Percentiles rank a stretch among this genome's conserved stretches.
phyloP scores from a whole-genome alignment of 2,888 invertebrate species.

The Chrysomela aeneicollis region DNA sequence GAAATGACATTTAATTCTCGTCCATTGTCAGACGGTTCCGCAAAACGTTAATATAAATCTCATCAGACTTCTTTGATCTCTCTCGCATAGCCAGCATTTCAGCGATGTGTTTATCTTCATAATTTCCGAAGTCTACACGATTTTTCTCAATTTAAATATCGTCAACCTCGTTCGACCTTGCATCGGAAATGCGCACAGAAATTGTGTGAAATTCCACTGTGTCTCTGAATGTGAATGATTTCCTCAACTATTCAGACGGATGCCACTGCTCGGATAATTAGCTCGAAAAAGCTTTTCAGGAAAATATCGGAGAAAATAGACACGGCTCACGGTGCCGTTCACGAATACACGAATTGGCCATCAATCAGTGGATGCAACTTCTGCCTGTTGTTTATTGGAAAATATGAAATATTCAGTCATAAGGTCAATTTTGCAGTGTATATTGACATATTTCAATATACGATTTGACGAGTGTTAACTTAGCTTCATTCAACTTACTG shows the following conservation, averaged over 20 bases:
- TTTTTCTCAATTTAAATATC: slow-evolving; percentile 10
- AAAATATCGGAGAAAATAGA: not conserved
- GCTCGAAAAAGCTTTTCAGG: not conserved
- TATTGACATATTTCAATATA: too few relatives aligned
- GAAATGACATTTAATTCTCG: not conserved
- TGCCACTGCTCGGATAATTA: not conserved
- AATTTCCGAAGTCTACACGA: slow-evolving; percentile 11
- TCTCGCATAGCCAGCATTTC: slow-evolving; percentile 5
- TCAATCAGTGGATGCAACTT: too few relatives aligned
- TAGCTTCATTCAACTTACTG: too few relatives aligned
- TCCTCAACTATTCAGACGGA: not conserved
- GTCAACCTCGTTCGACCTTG: not conserved
- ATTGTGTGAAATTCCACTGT: not conserved
- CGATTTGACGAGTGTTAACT: too few relatives aligned
- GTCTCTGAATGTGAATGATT: slow-evolving; percentile 2
- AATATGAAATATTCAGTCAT: too few relatives aligned
- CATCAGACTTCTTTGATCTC: not conserved
- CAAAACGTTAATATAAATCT: not conserved
- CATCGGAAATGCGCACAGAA: not conserved
- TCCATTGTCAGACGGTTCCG: not conserved
- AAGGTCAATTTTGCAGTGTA: too few relatives aligned
- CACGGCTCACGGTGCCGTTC: too few relatives aligned
- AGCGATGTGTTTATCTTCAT: slow-evolving; percentile 14
- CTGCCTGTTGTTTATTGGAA: too few relatives aligned
- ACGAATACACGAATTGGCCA: too few relatives aligned